These are phyloP conservation scores for Rhimphoctona megacephalus DNA, from an alignment of 2,888 invertebrate species.

Conservation along the genomic window DNA sequence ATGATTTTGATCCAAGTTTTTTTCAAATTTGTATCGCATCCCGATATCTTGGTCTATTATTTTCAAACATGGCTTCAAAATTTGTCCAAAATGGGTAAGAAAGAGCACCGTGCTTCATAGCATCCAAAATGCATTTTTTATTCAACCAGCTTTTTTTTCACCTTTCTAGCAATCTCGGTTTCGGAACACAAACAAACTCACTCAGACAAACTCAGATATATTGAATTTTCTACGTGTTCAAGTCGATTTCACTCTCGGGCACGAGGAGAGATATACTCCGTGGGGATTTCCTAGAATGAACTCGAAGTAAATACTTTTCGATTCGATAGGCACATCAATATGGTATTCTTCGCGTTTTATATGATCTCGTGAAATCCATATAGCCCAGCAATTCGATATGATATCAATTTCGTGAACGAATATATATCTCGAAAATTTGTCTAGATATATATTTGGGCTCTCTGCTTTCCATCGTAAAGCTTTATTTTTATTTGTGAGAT, in stretches of 20 bases:
- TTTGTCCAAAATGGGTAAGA: background rate
- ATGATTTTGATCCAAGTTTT: background rate
- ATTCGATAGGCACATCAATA: conserved; percentile 52
- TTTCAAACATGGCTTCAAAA: background rate
- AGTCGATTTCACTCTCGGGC: conserved; percentile 31
- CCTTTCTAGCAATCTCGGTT: background rate
- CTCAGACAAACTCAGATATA: conserved; percentile 22
- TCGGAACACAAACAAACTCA: background rate
- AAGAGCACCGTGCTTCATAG: background rate
- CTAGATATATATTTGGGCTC: conserved; percentile 42
- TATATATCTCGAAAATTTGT: conserved; percentile 34
- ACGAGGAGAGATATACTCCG: background rate
- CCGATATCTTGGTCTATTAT: background rate
- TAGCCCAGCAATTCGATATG: conserved; percentile 24
- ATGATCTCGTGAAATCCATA: conserved; percentile 39
- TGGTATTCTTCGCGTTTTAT: conserved; percentile 47
- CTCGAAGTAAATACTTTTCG: conserved; percentile 53
- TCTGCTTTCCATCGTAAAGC: conserved; percentile 2
- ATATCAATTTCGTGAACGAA: conserved; percentile 40
- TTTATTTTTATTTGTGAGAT: background rate
- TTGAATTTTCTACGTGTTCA: conserved; percentile 58
- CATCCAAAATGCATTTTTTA: background rate
- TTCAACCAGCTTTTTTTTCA: background rate
- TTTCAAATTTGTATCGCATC: too few relatives aligned
- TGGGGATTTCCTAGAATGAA: conserved; percentile 37